A percentile compares a stretch with the other conserved stretches of the same genome.
Evolutionary conservation across 2,113 vertebrate species (phyloP).

Genomic region (Rhineura floridana): DNA sequence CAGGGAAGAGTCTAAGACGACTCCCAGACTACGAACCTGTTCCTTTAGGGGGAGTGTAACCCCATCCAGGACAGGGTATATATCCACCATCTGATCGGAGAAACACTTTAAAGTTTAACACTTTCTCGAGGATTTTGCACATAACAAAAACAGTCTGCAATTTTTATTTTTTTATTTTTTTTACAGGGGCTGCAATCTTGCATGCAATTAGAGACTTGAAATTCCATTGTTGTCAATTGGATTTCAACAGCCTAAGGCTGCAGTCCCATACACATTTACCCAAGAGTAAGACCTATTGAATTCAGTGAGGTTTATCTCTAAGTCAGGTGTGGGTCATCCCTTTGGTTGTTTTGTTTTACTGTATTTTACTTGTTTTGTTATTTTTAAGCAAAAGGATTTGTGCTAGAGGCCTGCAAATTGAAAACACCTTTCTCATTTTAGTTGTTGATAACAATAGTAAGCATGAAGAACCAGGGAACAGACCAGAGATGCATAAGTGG

Average conservation of each 20-base stretch:
- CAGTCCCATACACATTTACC: background rate
- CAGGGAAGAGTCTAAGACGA: too few relatives aligned
- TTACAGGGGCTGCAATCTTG: background rate
- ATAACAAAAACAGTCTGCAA: background rate
- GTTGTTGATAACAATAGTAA: background rate
- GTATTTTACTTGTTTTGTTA: background rate
- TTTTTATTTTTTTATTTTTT: too few relatives aligned
- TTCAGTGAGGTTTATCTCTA: background rate
- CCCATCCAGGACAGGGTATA: too few relatives aligned
- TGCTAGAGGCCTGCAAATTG: too few relatives aligned
- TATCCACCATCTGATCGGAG: too few relatives aligned
- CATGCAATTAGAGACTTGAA: background rate
- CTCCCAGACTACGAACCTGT: too few relatives aligned
- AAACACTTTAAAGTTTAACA: too few relatives aligned
- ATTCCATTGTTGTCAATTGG: background rate
- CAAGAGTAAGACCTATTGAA: background rate
- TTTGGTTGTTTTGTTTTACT: background rate
- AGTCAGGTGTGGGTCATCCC: background rate
- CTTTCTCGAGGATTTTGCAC: background rate
- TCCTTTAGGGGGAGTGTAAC: too few relatives aligned
- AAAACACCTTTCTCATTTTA: background rate
- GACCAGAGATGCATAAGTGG: background rate
- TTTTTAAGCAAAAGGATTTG: background rate
- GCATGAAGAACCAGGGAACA: background rate
- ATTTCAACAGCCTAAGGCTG: background rate